Evolutionary conservation across 2,113 vertebrate genomes (phyloP), one percentile per base, ranked within the genome.

Genomic region (Dipodomys stephensi): DNA sequence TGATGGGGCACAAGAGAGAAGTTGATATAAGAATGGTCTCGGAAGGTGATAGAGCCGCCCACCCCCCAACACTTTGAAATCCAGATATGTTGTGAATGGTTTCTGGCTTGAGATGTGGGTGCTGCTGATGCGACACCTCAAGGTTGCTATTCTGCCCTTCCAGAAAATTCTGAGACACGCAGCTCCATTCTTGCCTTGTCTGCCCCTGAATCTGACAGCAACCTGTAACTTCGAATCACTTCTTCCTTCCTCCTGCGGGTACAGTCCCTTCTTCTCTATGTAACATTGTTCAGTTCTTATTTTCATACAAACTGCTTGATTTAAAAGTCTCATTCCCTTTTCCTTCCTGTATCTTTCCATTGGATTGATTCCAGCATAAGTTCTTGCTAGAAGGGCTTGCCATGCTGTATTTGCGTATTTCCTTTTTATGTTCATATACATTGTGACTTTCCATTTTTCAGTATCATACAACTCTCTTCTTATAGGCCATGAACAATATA

Each of bases 341-440:
- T 88, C 60, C 10, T 80, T 32, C 13, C 71, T 67, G 49, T 87
- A 0, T 87, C 28, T 77, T 90, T 91, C 16, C 73, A 13, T 23
- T 49, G 35, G 82, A 53, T 90, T 87, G 28, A 81, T 84, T 88
- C 88, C 73, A 44, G 46, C n/a, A 7, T 90, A n/a, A 12, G 57
- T 53, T 91, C 64, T 89, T 94, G 72, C 25, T 18, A 9, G 53
- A 76, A 81, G 46, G 23, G 35, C 62, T 80, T 80, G 4, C 46
- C 6, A 46, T 83, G n/a, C 53, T 49, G 68, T 90, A 49, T 76
- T 80, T 90, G 18, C 74, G 16, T 65, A 23, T 13, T 4, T 86
- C 49, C 49, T 69, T 84, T 91, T 60, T 27, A 32, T 67, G 32
- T 46, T 49, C 11, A 62, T 11, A 57, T 49, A 32, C 46, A 77